These are phyloP conservation scores for Hypothenemus hampei DNA, from an alignment of 1,140 invertebrate genomes.

Conservation along the genomic window DNA sequence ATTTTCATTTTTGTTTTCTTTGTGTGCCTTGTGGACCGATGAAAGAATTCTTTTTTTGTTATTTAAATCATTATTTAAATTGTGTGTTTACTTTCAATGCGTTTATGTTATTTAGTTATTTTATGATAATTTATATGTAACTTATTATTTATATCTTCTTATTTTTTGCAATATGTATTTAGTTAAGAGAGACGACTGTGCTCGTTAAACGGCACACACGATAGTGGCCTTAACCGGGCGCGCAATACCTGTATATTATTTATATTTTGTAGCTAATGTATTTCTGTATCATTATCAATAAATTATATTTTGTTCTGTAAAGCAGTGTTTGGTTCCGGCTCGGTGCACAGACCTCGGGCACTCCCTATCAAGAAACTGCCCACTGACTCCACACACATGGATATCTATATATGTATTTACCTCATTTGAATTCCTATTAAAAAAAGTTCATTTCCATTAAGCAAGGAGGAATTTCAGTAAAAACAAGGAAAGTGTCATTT, in stretches of 20 bases:
- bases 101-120: conserved; percentile 48
- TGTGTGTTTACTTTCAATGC: conserved; percentile 44
- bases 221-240: conserved; percentile 28
- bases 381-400: conserved; percentile 5
- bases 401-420: too few relatives aligned
- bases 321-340: conserved; percentile 18
- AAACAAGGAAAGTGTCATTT: too few relatives aligned
- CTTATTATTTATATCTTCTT: conserved; percentile 47
- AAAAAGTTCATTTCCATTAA: too few relatives aligned
- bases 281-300: conserved; percentile 45
- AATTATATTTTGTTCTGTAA: conserved; percentile 44
- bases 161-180: conserved; percentile 33
- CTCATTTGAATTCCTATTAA: too few relatives aligned
- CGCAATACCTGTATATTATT: conserved; percentile 45
- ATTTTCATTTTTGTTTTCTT: conserved; percentile 33
- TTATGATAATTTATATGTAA: conserved; percentile 49
- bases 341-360: conserved; percentile 30
- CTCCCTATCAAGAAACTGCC: conserved; percentile 14
- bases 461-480: too few relatives aligned
- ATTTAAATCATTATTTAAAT: conserved; percentile 48
- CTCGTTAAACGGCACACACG: conserved; percentile 31
- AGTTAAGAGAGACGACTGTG: conserved; percentile 37
- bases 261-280: conserved; percentile 42
- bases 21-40: conserved; percentile 41
- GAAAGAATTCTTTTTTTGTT: conserved; percentile 45